A percentile compares a stretch with the other conserved stretches of the same genome.
Conservation (phyloP, 2,113 vertebrate genomes). For the Nannobrachium achirus region DNA sequence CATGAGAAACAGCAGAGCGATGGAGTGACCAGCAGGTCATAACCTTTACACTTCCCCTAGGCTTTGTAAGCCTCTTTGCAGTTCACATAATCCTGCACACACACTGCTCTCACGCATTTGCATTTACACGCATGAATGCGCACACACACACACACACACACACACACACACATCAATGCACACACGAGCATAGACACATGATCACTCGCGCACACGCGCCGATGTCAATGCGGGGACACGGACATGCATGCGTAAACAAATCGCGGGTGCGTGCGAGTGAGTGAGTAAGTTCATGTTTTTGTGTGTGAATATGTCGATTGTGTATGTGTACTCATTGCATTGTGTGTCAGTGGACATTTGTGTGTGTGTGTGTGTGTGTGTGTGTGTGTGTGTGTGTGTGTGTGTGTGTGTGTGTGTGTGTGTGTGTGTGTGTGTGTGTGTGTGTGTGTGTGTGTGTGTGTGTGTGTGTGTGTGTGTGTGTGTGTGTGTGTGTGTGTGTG, state of each 20-base stretch:
- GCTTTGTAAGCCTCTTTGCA: conserved; percentile 60
- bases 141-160: conserved; percentile 15
- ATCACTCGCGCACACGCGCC: neutral
- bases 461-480: neutral
- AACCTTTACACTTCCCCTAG: conserved; percentile 49
- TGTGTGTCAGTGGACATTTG: neutral
- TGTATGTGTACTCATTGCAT: neutral
- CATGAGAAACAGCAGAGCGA: conserved; percentile 2
- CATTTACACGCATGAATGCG: too few relatives aligned
- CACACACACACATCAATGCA: neutral
- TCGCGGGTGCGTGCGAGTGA: neutral
- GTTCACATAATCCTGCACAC: conserved; percentile 49
- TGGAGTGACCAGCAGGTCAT: conserved; percentile 17
- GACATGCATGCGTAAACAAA: neutral
- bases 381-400: neutral
- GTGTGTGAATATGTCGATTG: neutral
- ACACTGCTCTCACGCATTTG: neutral
- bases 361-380: neutral
- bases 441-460: conserved; percentile 9
- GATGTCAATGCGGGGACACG: neutral
- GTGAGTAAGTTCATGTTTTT: conserved; percentile 8
- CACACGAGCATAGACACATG: neutral
- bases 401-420: neutral
- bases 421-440: neutral
- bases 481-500: neutral